Conservation (phyloP, 1,140 invertebrate genomes). For the Gyrodactylus salaris region DNA sequence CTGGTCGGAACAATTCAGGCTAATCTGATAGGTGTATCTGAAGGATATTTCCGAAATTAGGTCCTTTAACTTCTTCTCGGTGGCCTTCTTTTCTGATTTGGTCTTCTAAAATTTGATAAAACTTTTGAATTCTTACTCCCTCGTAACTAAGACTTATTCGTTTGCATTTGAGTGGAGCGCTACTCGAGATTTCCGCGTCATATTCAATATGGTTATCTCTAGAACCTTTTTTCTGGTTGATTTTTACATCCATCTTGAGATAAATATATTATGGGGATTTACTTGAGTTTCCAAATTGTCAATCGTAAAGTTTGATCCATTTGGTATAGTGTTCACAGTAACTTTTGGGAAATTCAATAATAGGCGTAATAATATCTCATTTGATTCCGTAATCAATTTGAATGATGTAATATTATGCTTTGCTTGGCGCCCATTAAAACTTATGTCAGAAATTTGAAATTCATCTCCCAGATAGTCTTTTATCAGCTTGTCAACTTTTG, state of each 20-base stretch:
- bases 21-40: neutral
- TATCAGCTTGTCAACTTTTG: neutral
- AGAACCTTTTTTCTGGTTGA: neutral
- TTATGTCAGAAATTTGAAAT: neutral
- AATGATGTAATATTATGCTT: neutral
- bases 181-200: neutral
- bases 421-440: neutral
- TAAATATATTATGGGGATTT: neutral
- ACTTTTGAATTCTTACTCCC: too few species aligned
- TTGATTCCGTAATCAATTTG: neutral
- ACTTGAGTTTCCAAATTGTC: neutral
- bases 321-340: neutral
- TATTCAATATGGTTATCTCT: neutral
- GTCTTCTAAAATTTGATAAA: too few species aligned
- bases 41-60: neutral
- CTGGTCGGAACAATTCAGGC: too few species aligned
- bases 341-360: neutral
- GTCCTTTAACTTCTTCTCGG: too few species aligned
- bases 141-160: neutral
- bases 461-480: neutral
- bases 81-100: neutral
- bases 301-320: neutral
- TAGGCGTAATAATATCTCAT: neutral
- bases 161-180: neutral
- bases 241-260: neutral